phyloP scores from a whole-genome alignment of 2,888 invertebrate species.

The Coelinius sp. region DNA sequence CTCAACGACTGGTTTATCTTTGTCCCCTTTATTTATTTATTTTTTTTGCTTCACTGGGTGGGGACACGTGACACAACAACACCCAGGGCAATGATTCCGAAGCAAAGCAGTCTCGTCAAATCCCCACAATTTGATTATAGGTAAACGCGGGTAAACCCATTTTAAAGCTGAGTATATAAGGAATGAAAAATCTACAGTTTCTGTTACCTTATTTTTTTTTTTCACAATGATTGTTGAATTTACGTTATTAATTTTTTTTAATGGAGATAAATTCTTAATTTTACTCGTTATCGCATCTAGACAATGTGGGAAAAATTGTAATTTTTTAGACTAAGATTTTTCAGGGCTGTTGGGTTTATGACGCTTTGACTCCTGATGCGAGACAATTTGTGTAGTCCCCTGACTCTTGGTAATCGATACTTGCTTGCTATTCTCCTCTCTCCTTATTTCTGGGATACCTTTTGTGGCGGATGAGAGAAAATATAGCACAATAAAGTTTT shows the following conservation, averaged over 20 bases:
- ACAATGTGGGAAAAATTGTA: too few relatives aligned
- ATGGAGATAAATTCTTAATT: neutral
- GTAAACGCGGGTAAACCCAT: neutral
- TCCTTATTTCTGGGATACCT: neutral
- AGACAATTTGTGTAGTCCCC: neutral
- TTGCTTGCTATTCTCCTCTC: neutral
- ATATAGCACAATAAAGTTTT: neutral
- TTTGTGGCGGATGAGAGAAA: neutral
- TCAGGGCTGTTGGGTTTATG: neutral
- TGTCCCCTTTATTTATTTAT: neutral
- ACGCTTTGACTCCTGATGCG: neutral
- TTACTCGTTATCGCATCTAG: too few relatives aligned
- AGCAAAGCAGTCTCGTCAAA: conserved; percentile 3
- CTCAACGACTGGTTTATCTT: conserved; percentile 7
- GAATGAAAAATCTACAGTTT: neutral
- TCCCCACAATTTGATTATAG: conserved; percentile 10
- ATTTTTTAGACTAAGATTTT: neutral
- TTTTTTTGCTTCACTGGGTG: neutral
- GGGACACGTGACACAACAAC: conserved; percentile 3
- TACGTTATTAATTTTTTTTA: too few relatives aligned
- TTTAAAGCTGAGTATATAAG: neutral
- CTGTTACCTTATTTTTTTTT: neutral
- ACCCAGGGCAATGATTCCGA: conserved; percentile 2
- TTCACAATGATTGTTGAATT: too few relatives aligned
- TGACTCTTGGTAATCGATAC: conserved; percentile 15